phyloP scores from a whole-genome alignment of 2,113 vertebrate genomes.

The Mustela lutreola region DNA sequence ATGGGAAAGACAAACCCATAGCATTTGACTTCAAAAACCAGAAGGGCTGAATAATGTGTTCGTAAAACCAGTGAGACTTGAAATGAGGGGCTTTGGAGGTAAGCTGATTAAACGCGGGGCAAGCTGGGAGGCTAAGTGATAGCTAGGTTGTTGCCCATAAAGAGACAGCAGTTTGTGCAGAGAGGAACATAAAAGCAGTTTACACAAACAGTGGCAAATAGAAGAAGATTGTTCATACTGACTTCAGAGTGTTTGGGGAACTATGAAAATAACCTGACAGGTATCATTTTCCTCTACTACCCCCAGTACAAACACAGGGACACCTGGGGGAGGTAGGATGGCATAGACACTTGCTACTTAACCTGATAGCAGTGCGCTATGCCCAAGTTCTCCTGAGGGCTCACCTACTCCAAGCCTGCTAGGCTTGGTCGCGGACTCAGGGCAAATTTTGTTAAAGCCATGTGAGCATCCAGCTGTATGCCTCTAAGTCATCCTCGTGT shows the following conservation, averaged over 20 bases:
- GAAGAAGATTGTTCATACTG: background rate
- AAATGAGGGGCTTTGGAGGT: background rate
- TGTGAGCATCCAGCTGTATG: background rate
- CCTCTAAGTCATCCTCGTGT: too few relatives aligned
- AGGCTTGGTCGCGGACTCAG: background rate
- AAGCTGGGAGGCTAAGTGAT: background rate
- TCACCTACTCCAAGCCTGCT: background rate
- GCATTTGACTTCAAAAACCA: background rate
- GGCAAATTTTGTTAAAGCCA: background rate
- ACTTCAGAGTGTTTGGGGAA: background rate
- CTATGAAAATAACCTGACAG: background rate
- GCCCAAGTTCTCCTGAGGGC: background rate
- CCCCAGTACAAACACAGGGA: background rate
- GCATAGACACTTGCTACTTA: background rate
- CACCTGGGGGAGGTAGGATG: background rate
- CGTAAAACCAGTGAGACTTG: background rate
- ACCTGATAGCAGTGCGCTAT: background rate
- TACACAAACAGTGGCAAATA: background rate
- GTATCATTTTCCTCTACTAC: background rate
- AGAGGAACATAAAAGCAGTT: background rate
- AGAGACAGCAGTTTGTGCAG: background rate
- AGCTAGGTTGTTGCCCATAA: background rate
- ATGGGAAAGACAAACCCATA: background rate
- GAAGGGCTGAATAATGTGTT: background rate
- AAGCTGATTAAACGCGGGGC: background rate